Evolutionary conservation across 2,113 vertebrate species (phyloP).

Genomic region (Canis aureus): DNA sequence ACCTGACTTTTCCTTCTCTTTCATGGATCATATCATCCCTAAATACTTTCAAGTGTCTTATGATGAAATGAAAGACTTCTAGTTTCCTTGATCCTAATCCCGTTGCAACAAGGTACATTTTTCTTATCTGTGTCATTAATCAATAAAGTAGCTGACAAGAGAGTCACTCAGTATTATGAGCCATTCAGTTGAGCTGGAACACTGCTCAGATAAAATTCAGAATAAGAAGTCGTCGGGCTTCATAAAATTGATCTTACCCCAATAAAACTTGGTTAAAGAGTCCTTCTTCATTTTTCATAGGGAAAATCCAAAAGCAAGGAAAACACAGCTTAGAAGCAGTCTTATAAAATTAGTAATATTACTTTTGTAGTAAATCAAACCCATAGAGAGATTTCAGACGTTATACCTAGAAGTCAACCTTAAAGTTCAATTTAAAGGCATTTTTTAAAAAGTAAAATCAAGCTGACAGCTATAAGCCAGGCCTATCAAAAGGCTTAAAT

Average conservation of each 20-base stretch:
- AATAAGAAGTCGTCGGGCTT: slow-evolving; percentile 70
- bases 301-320: slow-evolving; percentile 70
- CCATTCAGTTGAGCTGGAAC: slow-evolving; percentile 65
- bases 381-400: slow-evolving; percentile 47
- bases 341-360: slow-evolving; percentile 65
- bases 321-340: slow-evolving; percentile 63
- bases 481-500: slow-evolving; percentile 46
- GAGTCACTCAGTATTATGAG: slow-evolving; percentile 62
- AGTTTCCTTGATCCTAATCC: slow-evolving; percentile 64
- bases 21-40: slow-evolving; percentile 37
- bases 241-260: slow-evolving; percentile 77
- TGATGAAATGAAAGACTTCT: slow-evolving; percentile 23
- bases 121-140: slow-evolving; percentile 78
- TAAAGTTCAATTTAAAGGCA: slow-evolving; percentile 63
- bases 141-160: slow-evolving; percentile 68
- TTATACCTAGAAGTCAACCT: slow-evolving; percentile 52
- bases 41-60: slow-evolving; percentile 30
- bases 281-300: slow-evolving; percentile 64
- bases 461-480: slow-evolving; percentile 17
- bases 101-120: slow-evolving; percentile 40
- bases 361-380: slow-evolving; percentile 67
- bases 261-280: slow-evolving; percentile 73
- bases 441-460: slow-evolving; percentile 38
- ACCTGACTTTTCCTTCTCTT: slow-evolving; percentile 58
- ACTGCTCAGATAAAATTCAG: slow-evolving; percentile 69